A percentile compares a stretch with the other conserved stretches of the same genome.
Conservation (phyloP, 2,888 invertebrate species). For the Ophion costatus region DNA sequence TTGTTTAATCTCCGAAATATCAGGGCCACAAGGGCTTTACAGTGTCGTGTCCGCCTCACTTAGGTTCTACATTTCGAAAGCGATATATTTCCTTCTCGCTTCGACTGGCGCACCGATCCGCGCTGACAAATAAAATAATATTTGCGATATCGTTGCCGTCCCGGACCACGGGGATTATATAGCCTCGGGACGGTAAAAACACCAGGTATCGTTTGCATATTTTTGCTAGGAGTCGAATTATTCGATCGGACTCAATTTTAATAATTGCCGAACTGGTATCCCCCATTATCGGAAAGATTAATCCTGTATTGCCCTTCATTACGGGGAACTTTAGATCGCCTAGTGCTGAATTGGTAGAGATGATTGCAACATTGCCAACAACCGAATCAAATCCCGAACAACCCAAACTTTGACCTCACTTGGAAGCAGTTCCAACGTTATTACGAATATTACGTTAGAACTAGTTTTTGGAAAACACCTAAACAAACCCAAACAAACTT, state of each 20-base stretch:
- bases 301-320: neutral
- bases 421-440: too few relatives aligned
- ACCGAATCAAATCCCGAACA: neutral
- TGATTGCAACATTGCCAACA: neutral
- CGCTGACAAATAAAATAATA: slow-evolving; percentile 36
- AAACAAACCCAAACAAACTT: too few relatives aligned
- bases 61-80: slow-evolving; percentile 48
- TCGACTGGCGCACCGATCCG: neutral
- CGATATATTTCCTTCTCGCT: slow-evolving; percentile 11
- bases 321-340: neutral
- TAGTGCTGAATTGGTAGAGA: neutral
- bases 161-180: neutral
- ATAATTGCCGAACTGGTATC: neutral
- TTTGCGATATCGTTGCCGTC: slow-evolving; percentile 9
- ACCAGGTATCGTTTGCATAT: neutral
- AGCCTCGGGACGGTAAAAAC: neutral
- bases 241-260: neutral
- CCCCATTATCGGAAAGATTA: neutral
- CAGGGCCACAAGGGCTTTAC: slow-evolving; percentile 59
- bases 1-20: slow-evolving; percentile 56
- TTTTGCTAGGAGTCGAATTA: neutral
- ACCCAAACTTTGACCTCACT: too few relatives aligned
- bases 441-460: too few relatives aligned
- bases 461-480: too few relatives aligned
- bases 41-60: slow-evolving; percentile 42